Evolutionary conservation across 1,140 invertebrate species (phyloP), one percentile per base, ranked within the genome.

Genomic region (Drosophila guanche): DNA sequence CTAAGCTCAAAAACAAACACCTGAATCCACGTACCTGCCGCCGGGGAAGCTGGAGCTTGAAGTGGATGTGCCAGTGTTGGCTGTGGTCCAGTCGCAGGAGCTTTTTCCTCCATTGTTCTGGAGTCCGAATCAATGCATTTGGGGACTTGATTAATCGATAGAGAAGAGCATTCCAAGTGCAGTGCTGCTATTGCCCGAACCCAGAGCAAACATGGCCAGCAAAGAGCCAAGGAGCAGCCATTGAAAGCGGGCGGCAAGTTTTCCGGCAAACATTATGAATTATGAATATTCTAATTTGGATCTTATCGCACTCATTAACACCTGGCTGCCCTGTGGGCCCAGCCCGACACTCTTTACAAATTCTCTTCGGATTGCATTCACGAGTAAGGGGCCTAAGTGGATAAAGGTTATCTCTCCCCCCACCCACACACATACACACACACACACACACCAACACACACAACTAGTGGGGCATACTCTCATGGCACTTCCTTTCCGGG

Each of bases 241-340:
- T 61, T 55, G 50, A 75, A 68, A 14, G 72, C 60, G 42, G 10
- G 8, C 27, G 45, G n/a, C 16, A 37, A 47, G 22, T 27, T 51
- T 14, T 37, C 45, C 37, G 48, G 27, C 76, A 85, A 85, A 85
- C 81, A 86, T 63, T 10, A 41, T 86, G 53, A 86, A 86, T 86
- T 86, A 86, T 86, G 65, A 45, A 86, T 86, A 86, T 86, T 86
- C 85, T 86, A 86, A 86, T 86, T 80, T 86, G 46, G 73, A 77
- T 79, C 81, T 86, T 86, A 86, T 86, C 81, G 68, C 81, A 81
- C 77, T 86, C 77, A 86, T 86, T 86, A 86, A 81, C 81, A 86
- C 81, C 69, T 76, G 51, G 14, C 48, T 55, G 45, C 61, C 58
- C 78, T n/a, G 10, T 57, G 43, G 71, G 69, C 20, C 41, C 45